These are phyloP conservation scores for Chrysina gloriosa DNA, from an alignment of 2,888 invertebrate genomes.

Conservation along the genomic window DNA sequence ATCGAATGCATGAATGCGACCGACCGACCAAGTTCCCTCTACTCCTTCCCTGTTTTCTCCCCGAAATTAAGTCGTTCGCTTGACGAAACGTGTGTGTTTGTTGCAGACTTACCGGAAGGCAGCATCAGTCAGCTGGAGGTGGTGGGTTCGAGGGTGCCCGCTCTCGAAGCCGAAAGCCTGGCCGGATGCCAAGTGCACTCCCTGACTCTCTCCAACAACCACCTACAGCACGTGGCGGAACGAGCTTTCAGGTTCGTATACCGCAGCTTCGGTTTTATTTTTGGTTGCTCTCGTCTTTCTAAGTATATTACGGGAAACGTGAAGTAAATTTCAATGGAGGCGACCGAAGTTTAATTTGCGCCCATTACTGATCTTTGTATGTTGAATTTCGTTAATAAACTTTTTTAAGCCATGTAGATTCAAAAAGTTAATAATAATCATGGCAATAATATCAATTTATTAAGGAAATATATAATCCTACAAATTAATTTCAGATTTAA, in stretches of 20 bases:
- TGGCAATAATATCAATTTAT: background rate
- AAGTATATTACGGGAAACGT: slow-evolving; percentile 18
- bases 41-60: background rate
- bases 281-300: background rate
- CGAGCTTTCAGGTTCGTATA: slow-evolving; percentile 80
- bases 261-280: slow-evolving; percentile 16
- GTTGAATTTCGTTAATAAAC: no score
- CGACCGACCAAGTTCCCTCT: background rate
- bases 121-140: slow-evolving; percentile 86
- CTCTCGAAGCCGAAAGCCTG: slow-evolving; percentile 83
- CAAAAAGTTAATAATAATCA: no score
- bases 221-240: slow-evolving; percentile 81
- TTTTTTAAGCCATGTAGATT: no score
- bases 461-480: no score
- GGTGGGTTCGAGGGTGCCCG: slow-evolving; percentile 82
- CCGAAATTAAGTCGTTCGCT: slow-evolving; percentile 24
- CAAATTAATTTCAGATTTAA: no score
- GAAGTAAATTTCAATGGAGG: no score
- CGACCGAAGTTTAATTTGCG: no score
- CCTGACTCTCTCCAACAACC: slow-evolving; percentile 85
- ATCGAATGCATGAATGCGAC: slow-evolving; percentile 1
- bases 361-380: no score
- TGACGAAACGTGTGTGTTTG: slow-evolving; percentile 45
- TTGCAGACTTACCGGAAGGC: slow-evolving; percentile 83
- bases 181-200: slow-evolving; percentile 82